phyloP scores from a whole-genome alignment of 2,797 vertebrate species.

The Sebastes minor region DNA sequence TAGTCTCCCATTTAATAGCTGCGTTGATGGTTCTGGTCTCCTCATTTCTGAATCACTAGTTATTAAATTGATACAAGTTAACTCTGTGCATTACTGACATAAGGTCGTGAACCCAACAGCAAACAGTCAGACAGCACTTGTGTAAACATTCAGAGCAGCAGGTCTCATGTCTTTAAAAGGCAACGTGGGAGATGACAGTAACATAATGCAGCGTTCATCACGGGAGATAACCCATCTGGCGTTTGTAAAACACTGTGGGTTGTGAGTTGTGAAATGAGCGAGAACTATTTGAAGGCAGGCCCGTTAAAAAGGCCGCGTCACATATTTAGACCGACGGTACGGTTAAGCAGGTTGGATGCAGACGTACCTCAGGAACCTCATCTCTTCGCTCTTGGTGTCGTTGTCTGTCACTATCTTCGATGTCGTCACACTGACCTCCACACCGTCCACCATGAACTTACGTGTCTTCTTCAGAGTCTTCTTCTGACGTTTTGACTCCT shows the following conservation, averaged over 20 bases:
- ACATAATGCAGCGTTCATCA: constrained; percentile 36
- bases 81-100: not conserved
- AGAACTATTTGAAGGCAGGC: constrained; percentile 56
- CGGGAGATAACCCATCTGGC: constrained; percentile 52
- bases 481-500: constrained; percentile 94
- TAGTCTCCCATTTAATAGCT: not conserved
- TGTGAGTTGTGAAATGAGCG: constrained; percentile 30
- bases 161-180: constrained; percentile 59
- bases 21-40: not conserved
- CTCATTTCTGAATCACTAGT: not conserved
- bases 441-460: constrained; percentile 97
- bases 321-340: constrained; percentile 42
- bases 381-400: constrained; percentile 95
- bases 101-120: not conserved
- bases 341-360: constrained; percentile 8
- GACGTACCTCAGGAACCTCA: constrained; percentile 92
- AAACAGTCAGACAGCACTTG: constrained; percentile 9
- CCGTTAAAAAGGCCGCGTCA: constrained; percentile 61
- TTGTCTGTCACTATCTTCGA: constrained; percentile 98
- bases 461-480: constrained; percentile 98
- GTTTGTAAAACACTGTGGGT: constrained; percentile 62
- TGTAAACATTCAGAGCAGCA: constrained; percentile 17
- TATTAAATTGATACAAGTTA: not conserved
- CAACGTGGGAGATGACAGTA: constrained; percentile 37
- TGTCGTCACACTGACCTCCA: constrained; percentile 98